Conservation (phyloP, 2,113 vertebrate genomes). For the Meriones unguiculatus region DNA sequence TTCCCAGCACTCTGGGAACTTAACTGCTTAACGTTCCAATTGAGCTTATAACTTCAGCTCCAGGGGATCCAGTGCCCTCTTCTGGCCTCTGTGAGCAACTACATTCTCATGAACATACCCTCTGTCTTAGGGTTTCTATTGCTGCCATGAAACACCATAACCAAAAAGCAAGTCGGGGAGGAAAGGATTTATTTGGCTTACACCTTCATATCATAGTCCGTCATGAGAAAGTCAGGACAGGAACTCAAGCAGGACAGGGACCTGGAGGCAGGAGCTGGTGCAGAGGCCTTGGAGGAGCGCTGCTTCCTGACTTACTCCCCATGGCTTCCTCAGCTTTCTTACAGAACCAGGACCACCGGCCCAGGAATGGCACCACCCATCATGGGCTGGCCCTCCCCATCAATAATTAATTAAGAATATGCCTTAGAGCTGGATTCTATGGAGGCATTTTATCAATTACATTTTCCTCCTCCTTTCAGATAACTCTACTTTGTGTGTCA, state of each 20-base stretch:
- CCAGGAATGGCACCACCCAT: background rate
- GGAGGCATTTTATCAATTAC: background rate
- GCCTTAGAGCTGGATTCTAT: background rate
- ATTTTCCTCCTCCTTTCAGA: background rate
- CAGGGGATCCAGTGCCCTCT: background rate
- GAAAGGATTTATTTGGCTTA: background rate
- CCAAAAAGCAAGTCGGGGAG: background rate
- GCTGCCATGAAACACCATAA: background rate
- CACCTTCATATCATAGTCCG: background rate
- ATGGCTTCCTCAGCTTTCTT: background rate
- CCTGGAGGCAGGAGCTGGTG: background rate
- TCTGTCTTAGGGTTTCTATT: background rate
- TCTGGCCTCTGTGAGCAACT: background rate
- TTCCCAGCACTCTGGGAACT: background rate
- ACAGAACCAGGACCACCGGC: background rate
- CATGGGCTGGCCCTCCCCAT: background rate
- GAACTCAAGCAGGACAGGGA: background rate
- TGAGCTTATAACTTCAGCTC: background rate
- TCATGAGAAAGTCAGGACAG: background rate
- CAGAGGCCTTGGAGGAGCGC: background rate
- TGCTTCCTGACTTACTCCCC: background rate
- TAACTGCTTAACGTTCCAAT: background rate
- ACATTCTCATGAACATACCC: background rate
- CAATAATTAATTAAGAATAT: background rate
- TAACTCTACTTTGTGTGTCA: background rate